Base-by-base conservation (phyloP, 1,140 invertebrate genomes). In the Heliconius eleuchia region DNA sequence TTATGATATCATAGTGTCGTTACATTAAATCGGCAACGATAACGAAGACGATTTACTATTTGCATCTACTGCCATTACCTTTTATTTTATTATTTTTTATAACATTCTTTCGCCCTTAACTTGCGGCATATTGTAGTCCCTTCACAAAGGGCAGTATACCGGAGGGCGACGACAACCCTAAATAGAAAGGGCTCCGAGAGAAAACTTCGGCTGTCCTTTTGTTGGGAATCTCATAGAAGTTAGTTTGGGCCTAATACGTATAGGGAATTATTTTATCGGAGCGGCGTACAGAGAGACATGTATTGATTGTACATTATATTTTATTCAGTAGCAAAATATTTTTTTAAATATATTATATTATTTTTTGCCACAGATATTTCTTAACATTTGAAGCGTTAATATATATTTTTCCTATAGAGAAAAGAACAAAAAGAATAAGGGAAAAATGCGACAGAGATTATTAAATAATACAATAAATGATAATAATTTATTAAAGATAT, bases 141-240 rank as follows among this genome's bases (percentile, higher is more conserved):
- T 85, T 82, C 78, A 76, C 85, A 82, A 76, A 89, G 90, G 86
- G 88, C 89, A 91, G 83, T 86, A 83, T 86, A 88, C 19, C 75
- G 83, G 86, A 86, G 88, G 92, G 83, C 86, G 88, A 86, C 87
- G 89, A 90, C 91, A 92, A 89, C 91, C 91, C 90, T 85, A 92
- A 91, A 91, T 89, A 87, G 87, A 86, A 91, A 91, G 87, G 90
- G 87, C 87, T 85, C 87, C 84, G 83, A 80, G 84, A 89, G 80
- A 81, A 80, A 91, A 90, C 85, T 86, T 88, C 83, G 77, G 57
- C 82, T 81, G 80, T 83, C 86, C 84, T 87, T 87, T 89, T 88
- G 82, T 86, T 86, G 88, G 82, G 83, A 88, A 86, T 87, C 85
- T 88, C 87, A 88, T 90, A 88, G 86, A 89, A 82, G 74, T 80